Percentiles rank a stretch among this genome's conserved stretches.
Evolutionary conservation across 2,113 vertebrate species (phyloP).

Genomic region (Elanus axillaris): DNA sequence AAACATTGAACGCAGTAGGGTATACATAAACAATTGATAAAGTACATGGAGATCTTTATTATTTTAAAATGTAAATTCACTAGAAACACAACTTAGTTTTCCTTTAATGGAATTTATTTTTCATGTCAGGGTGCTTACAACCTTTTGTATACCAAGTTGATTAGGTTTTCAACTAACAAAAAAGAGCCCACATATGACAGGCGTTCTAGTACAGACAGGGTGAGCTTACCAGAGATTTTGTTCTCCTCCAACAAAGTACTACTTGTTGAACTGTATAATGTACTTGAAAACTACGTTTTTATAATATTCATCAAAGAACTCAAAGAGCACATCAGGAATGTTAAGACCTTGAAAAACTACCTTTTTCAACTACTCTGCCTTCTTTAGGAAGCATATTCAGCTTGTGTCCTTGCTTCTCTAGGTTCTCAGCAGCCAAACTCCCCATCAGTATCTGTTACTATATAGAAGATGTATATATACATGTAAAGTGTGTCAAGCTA

Average conservation of each 20-base stretch:
- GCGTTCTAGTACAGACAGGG: background rate
- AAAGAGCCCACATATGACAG: background rate
- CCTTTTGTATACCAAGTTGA: background rate
- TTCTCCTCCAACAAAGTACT: background rate
- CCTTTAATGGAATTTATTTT: background rate
- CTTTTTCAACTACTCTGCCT: background rate
- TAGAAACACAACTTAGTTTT: background rate
- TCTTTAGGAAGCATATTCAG: background rate
- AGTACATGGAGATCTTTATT: background rate
- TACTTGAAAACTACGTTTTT: slow-evolving; percentile 33
- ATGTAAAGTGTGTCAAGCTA: too few relatives aligned
- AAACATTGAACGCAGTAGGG: background rate
- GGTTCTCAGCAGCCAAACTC: background rate
- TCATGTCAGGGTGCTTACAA: background rate
- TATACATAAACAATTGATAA: background rate
- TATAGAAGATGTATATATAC: too few relatives aligned
- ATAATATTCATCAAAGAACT: background rate
- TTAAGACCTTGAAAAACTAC: background rate
- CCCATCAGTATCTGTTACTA: background rate
- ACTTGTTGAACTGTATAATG: background rate
- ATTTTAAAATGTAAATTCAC: background rate
- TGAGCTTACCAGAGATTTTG: background rate
- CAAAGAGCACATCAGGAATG: background rate
- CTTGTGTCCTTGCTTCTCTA: background rate
- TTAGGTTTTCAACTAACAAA: background rate